These are phyloP conservation scores for Cottus gobio DNA, from an alignment of 2,113 vertebrate genomes.

Conservation along the genomic window DNA sequence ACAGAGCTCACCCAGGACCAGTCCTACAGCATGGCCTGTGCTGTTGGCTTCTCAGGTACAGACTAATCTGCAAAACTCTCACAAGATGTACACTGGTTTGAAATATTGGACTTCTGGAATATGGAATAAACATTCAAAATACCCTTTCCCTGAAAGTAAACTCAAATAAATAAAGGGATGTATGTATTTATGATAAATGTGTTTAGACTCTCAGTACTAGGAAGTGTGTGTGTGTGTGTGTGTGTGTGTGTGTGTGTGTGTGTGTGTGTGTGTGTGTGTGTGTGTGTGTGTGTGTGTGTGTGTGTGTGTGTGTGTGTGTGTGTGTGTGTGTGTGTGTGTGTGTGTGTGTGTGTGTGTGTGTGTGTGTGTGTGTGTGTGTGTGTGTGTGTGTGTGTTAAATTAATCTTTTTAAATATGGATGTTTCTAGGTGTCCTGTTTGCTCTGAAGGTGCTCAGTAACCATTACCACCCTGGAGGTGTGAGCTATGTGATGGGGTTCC, in stretches of 20 bases:
- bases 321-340: too few species aligned
- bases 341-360: too few species aligned
- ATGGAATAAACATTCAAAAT: not conserved
- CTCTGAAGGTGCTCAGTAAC: conserved; percentile 94
- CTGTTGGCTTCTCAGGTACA: conserved; percentile 96
- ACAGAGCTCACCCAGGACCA: conserved; percentile 82
- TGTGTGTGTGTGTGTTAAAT: too few species aligned
- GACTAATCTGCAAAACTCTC: not conserved
- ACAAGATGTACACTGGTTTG: not conserved
- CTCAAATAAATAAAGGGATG: not conserved
- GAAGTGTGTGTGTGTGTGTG: too few species aligned
- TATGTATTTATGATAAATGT: not conserved
- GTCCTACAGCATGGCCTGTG: conserved; percentile 85
- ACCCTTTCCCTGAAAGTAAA: not conserved
- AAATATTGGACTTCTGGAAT: not conserved
- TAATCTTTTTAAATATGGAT: not conserved
- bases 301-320: too few species aligned
- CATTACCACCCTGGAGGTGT: conserved; percentile 89
- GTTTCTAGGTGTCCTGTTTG: conserved; percentile 93
- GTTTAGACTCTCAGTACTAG: too few species aligned
- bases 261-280: too few species aligned
- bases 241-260: too few species aligned
- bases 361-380: too few species aligned
- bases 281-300: too few species aligned
- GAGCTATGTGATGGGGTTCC: conserved; percentile 86